Base-by-base conservation (phyloP, 1,140 invertebrate species). In the Drosophila erecta region DNA sequence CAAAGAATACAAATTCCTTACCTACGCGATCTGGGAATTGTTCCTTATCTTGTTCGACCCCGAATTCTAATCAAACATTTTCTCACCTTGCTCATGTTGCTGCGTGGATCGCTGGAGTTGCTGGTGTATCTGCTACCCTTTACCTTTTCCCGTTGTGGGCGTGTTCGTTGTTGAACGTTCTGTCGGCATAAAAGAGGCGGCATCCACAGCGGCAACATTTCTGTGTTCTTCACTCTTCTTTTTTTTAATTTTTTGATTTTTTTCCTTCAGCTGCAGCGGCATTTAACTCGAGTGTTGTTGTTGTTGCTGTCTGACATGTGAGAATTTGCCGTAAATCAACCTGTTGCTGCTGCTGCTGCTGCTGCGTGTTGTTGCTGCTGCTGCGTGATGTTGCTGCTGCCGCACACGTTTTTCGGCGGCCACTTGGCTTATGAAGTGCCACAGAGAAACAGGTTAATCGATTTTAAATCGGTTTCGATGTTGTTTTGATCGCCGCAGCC, bases 391-490 rank as follows among this genome's bases (percentile, higher is more conserved):
- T 15, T 66, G 81, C 47, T 58, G 74, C 69, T 67, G 83, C 83
- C 73, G 67, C 84, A 65, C 73, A 81, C 77, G 77, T 72, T 78
- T 77, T 77, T 78, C 54, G 74, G 62, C 72, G 60, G 62, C 76
- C 61, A 76, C 65, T 81, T 79, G 80, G 60, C 83, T 87, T 87
- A 83, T 87, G 79, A 89, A 81, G 69, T 79, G 84, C 79, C 84
- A 80, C 51, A 55, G 74, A 81, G 84, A 89, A 89, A 89, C 84
- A 89, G 83, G 87, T 90, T 90, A 90, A 90, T 90, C 87, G 87
- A 90, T 90, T 90, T 90, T 90, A 90, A 90, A 90, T 90, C 89
- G 87, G 69, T 90, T 84, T 90, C 87, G 80, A 89, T 89, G 84
- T 89, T 90, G 57, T 89, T 90, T 89, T 89, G 84, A 89, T 89